Evolutionary conservation across 1,140 invertebrate genomes (phyloP).

Genomic region (Sitophilus oryzae): DNA sequence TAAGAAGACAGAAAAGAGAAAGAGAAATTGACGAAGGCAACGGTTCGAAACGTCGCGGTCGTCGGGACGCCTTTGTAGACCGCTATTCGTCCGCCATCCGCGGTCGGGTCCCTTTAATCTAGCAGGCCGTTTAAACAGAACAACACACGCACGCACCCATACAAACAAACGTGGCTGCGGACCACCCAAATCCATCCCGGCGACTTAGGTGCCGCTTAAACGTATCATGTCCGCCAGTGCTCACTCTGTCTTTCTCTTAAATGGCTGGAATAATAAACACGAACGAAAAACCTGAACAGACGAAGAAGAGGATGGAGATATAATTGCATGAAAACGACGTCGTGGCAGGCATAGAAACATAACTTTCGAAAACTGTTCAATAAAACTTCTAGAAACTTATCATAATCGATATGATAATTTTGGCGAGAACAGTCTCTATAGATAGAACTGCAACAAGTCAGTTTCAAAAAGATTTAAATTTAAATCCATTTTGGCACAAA

Average conservation of each 20-base stretch:
- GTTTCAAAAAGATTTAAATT: too few relatives aligned
- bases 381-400: too few relatives aligned
- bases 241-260: background rate
- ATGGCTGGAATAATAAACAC: background rate
- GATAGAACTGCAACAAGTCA: too few relatives aligned
- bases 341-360: background rate
- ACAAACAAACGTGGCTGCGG: background rate
- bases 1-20: background rate
- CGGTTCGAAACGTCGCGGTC: background rate
- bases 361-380: too few relatives aligned
- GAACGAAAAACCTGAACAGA: background rate
- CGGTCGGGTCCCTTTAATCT: background rate
- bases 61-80: background rate
- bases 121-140: background rate
- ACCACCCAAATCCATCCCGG: background rate
- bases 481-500: too few relatives aligned
- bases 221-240: background rate
- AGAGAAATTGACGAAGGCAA: background rate
- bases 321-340: too few relatives aligned
- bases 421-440: too few relatives aligned
- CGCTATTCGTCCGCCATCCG: background rate
- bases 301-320: too few relatives aligned
- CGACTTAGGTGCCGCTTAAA: background rate
- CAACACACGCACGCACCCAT: background rate
- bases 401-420: too few relatives aligned